Base-by-base conservation (phyloP, 2,113 vertebrate genomes). In the Melanostigma gelatinosum region DNA sequence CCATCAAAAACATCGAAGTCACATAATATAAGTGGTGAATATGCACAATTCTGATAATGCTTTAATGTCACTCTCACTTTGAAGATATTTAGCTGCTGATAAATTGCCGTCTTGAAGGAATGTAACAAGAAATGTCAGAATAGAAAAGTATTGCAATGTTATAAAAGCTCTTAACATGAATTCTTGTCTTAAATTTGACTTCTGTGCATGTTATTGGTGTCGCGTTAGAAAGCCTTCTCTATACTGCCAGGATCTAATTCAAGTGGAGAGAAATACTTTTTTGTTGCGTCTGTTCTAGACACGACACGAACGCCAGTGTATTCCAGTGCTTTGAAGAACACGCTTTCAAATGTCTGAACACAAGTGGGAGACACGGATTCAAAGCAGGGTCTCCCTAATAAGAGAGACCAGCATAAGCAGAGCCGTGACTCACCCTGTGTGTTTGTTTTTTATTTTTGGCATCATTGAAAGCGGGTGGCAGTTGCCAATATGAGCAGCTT, bases 381-480 rank as follows among this genome's bases (percentile, higher is more conserved):
- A 77, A 64, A 87, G 68, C 65, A 78, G 75, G 84, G 61, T 71
- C 72, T 84, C 65, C 84, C 65, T 84, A 72, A 74, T 73, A 83
- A 76, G 62, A 82, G 48, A 58, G 55, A 48, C 42, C 69, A 74
- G 46, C 75, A 75, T n/a, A 84, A 75, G 79, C 70, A 75, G 63
- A 83, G 74, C 48, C 8, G 48, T 87, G 86, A 90, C 77, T 90
- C 88, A 88, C 75, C 54, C 55, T 65, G 62, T 55, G 64, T 86
- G 75, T 70, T 68, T 82, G 61, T 79, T 85, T 22, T 22, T 88
- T 85, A 85, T 87, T 80, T 84, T 74, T 84, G 80, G 76, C 60
- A 54, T 42, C 73, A 50, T 9, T 72, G 72, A 72, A 73, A 32
- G 22, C 1, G 27, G 3, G 46, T 11, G 70, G 75, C 44, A 8